Base-by-base conservation (phyloP, 2,888 invertebrate species). In the Aphodius granarius region DNA sequence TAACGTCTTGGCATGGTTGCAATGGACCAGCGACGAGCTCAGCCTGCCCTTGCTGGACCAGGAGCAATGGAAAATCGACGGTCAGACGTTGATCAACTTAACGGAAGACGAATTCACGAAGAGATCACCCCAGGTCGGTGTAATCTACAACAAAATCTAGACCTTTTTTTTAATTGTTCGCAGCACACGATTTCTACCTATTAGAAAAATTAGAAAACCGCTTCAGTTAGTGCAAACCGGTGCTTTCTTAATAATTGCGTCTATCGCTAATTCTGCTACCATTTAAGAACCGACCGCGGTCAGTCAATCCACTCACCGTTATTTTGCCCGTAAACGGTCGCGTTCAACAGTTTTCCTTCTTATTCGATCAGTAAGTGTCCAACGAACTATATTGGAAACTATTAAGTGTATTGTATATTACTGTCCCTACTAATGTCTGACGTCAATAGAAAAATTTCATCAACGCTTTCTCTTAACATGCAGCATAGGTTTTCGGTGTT, bases 1-100 rank as follows among this genome's bases (percentile, higher is more conserved):
- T 77, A 94, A 97, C 85, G 97, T 96, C 71, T 93, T 94, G 80
- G 92, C 95, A 19, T 98, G 97, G 97, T 91, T 97, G 77, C 91
- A 94, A 86, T 96, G 95, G 92, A 96, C 95, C 81, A 90, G 94
- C 77, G 91, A 93, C 83, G 95, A 96, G 86, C 94, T 94, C 86
- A 91, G 93, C 81, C 88, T 95, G 80, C 92, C 94, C 15, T 90
- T 92, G 86, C 92, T 94, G 70, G 90, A 91, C 20, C 89, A 94
- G 77, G 92, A 94, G 81, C 93, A 94, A 84, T 95, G 95, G 88
- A 91, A 92, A 79, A 93, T 96, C 89, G 92, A 94, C 81, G 97
- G 97, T 74, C 89, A 92, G 15, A 91, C 92, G 63, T 88, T 97
- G 77, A 91, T 94, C 77, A 90, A 92, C 72, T 90, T 97, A 75